Base-by-base conservation (phyloP, 1,140 invertebrate genomes). In the Drosophila repleta region DNA sequence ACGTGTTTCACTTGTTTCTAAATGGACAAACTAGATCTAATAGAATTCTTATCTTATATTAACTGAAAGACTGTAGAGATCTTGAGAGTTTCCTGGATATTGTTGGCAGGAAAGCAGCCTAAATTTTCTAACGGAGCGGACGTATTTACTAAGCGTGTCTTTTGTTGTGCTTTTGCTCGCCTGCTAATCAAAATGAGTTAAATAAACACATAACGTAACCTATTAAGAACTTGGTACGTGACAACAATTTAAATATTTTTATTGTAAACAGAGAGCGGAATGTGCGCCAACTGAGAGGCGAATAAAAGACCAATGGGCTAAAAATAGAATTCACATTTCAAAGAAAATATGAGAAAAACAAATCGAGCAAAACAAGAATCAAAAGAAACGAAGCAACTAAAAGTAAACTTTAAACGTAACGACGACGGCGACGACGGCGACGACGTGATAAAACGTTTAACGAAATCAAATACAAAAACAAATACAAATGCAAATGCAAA, bases 201-300 rank as follows among this genome's bases (percentile, higher is more conserved):
- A 87, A 89, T 87, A 88, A 88, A 88, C 83, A 87, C 83, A 87
- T 90, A 90, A 90, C 87, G 85, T 90, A 90, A 90, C 85, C 81
- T 90, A 90, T 90, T 90, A 85, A 90, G 87, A 90, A 90, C 81
- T 85, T 90, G 71, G 81, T 90, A 90, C 85, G 85, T 90, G 85
- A 90, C 85, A 85, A 90, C 83, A 87, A 87, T 87, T 87, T 87
- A 83, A 87, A 87, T 87, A 87, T 83, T 88, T 88, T 83, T 87
- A 88, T 88, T 89, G 83, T 88, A 88, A 87, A 89, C 76, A 89
- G 84, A 79, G 85, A 90, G 77, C 57, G 66, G 32, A 65, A 67
- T 49, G 53, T 53, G 58, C 48, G 58, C 51, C 35, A 64, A 15
- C 55, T 37, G 71, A 53, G 51, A 72, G 51, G n/a, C 32, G 62